Evolutionary conservation across 2,888 invertebrate species (phyloP), one percentile per base, ranked within the genome.

Genomic region (Perizoma affinitatum): DNA sequence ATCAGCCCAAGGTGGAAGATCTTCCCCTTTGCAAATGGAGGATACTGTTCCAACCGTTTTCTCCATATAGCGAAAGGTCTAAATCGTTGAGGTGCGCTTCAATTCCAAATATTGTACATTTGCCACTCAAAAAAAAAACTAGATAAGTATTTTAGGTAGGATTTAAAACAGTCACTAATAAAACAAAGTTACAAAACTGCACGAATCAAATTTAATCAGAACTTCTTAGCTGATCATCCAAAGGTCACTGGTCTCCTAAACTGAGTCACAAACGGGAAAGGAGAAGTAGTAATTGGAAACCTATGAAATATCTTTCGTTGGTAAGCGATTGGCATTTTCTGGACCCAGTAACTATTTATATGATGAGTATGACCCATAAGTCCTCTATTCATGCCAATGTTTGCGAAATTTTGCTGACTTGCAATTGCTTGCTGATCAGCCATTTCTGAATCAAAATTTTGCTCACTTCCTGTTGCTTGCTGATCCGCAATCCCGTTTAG

Each of bases 341-440:
- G 45, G 5, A 51, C 10, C 33, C 36, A 0, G 44, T 46, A 45
- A 7, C 5, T 43, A 33, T 38, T 45, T n/a, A 44, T 10, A 40
- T 56, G 50, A 6, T 43, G 22, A 2, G 22, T 22, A 22, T 22
- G 43, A n/a, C 49, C 49, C 7, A 41, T 5, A 22, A 42, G 35
- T 42, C 10, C n/a, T 40, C 22, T 36, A 9, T 10, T 6, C 4
- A 10, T 11, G 6, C 42, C 42, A 8, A 41, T 41, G 0, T 35
- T 11, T 4, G 11, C 47, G 10, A 54, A n/a, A 10, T 54, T 35
- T n/a, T 48, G 47, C n/a, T 54, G 54, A 42, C 45, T 45, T 4
- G 45, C 45, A 38, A 10, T 42, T 42, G 42, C n/a, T 42, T 42
- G 42, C 42, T 10, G 40, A 40, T 7, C 42, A 5, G 42, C 5